phyloP scores from a whole-genome alignment of 2,797 vertebrate species.

The Pygocentrus nattereri region DNA sequence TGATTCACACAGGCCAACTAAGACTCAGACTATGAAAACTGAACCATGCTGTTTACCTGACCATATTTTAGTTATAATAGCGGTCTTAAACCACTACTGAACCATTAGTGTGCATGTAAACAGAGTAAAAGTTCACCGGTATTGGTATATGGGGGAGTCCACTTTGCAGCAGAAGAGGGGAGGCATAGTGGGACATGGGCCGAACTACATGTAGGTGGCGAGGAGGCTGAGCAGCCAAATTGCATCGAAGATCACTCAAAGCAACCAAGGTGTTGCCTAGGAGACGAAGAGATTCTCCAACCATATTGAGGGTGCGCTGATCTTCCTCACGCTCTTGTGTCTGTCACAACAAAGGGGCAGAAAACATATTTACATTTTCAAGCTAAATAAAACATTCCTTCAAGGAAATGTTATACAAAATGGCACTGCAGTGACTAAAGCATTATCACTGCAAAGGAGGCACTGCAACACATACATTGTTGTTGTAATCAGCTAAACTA shows the following conservation, averaged over 20 bases:
- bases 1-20: too few relatives aligned
- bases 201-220: slow-evolving; percentile 90
- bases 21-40: too few relatives aligned
- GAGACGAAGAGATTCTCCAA: slow-evolving; percentile 88
- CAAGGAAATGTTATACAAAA: background rate
- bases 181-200: slow-evolving; percentile 89
- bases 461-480: slow-evolving; percentile 78
- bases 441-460: background rate
- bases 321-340: slow-evolving; percentile 88
- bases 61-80: too few relatives aligned
- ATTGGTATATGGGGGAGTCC: slow-evolving; percentile 85
- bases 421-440: background rate
- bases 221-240: slow-evolving; percentile 85
- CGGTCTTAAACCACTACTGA: too few relatives aligned
- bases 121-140: slow-evolving; percentile 75
- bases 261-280: slow-evolving; percentile 91
- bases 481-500: slow-evolving; percentile 85
- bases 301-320: slow-evolving; percentile 86
- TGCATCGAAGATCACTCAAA: slow-evolving; percentile 89
- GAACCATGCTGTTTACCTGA: too few relatives aligned
- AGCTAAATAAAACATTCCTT: background rate
- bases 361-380: background rate
- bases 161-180: slow-evolving; percentile 85
- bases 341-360: slow-evolving; percentile 61
- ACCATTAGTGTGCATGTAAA: too few relatives aligned